Conservation (phyloP, 1,140 invertebrate genomes). For the Maconellicoccus hirsutus region DNA sequence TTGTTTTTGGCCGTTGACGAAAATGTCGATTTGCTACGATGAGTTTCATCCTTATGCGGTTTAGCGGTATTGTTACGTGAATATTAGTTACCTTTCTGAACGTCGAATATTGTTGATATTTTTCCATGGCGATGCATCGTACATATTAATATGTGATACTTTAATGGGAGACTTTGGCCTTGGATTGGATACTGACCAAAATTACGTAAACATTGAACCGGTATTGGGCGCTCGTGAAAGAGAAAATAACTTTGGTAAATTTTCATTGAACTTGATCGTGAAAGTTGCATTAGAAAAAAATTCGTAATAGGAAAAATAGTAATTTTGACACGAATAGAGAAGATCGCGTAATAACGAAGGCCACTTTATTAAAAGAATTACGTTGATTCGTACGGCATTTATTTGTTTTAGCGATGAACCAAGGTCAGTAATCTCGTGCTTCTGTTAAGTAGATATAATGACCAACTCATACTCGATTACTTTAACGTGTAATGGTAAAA, state of each 20-base stretch:
- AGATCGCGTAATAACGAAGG: not conserved
- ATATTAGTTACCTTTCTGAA: not conserved
- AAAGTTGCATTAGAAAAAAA: not conserved
- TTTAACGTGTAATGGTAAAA: not conserved
- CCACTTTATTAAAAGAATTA: not conserved
- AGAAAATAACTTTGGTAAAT: not conserved
- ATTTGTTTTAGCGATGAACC: slow-evolving; percentile 15
- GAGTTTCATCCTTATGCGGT: not conserved
- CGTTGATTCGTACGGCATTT: not conserved
- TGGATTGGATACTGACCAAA: not conserved
- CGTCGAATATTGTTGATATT: not conserved
- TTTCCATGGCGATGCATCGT: not conserved
- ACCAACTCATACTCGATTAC: not conserved
- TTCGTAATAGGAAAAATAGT: not conserved
- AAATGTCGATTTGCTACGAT: not conserved
- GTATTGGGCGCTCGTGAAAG: not conserved
- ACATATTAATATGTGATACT: not conserved
- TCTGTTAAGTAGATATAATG: not conserved
- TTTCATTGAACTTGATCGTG: not conserved
- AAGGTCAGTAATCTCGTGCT: slow-evolving; percentile 14
- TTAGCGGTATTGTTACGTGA: not conserved
- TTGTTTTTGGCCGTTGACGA: not conserved
- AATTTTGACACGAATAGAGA: not conserved
- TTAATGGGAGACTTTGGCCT: not conserved
- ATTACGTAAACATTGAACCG: not conserved